Base-by-base conservation (phyloP, 2,888 invertebrate genomes). In the Ecliptopera silaceata region DNA sequence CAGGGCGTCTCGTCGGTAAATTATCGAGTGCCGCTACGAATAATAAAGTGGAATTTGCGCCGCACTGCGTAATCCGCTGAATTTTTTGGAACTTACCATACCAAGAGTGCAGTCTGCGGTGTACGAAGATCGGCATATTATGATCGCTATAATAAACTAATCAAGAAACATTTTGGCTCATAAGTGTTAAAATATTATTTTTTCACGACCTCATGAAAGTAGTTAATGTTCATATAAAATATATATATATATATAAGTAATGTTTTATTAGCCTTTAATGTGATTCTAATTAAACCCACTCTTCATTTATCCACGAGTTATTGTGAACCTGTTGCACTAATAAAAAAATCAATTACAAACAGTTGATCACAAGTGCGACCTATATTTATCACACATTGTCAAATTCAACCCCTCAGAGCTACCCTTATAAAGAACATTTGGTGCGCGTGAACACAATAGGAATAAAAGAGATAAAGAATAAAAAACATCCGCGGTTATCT, bases 401-500 rank as follows among this genome's bases (percentile, higher is more conserved):
- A 52, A 79, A 81, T 82, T 74, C 71, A 76, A 79, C 51, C 74
- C 70, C 76, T 65, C 63, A 55, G 51, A 61, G 69, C 26, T 26
- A 76, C 87, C 88, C 88, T 76, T 67, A 82, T 84, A 85, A 88
- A 87, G 85, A 82, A 84, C 90, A 90, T 88, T 90, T 88, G 91
- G 87, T 75, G 73, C 75, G 75, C 75, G 74, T 71, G 75, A 72
- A 81, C 74, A 89, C 87, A 90, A 89, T 82, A 86, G 86, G 83
- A 82, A 88, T 71, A 50, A 54, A 59, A 54, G 85, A 84, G 83
- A 88, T 71, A 54, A 58, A 75, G 73, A 80, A 89, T 90, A 90
- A 90, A 91, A 90, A 90, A 73, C 90, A 89, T 83, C 88, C 85
- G 90, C 79, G 86, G 88, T 88, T 88, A 88, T 88, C 89, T 90